Percentiles rank a stretch among this genome's conserved stretches.
phyloP scores from a whole-genome alignment of 2,113 vertebrate species.

The Turdus rufiventris region DNA sequence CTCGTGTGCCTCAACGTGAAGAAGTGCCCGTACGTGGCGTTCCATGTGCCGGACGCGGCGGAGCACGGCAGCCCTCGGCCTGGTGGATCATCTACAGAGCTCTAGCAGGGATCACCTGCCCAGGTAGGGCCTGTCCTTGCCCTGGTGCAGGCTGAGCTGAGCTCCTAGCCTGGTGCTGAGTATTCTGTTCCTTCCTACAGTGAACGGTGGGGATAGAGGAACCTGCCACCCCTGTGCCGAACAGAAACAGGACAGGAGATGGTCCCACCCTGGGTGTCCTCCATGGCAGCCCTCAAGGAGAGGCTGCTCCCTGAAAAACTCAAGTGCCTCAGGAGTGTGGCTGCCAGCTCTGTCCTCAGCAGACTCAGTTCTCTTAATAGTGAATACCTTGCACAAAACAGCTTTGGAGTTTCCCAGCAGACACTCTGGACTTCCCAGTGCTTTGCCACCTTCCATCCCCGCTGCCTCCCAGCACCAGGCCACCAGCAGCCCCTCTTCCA shows the following conservation, averaged over 20 bases:
- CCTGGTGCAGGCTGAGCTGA: background rate
- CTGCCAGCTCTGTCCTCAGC: background rate
- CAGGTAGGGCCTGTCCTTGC: background rate
- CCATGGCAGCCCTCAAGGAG: background rate
- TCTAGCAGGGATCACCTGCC: slow-evolving; percentile 16
- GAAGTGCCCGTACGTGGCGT: slow-evolving; percentile 86
- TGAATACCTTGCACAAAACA: background rate
- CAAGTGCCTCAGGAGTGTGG: background rate
- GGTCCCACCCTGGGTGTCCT: background rate
- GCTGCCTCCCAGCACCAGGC: background rate
- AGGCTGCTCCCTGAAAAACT: background rate
- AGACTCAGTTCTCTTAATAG: background rate
- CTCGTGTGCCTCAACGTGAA: slow-evolving; percentile 89
- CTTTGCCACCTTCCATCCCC: background rate
- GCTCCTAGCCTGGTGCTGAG: background rate
- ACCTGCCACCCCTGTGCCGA: background rate
- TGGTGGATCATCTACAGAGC: slow-evolving; percentile 50
- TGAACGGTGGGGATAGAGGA: fast-evolving
- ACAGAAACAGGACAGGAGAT: background rate
- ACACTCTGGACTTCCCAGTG: background rate
- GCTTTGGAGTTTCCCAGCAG: background rate
- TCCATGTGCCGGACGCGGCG: slow-evolving; percentile 66
- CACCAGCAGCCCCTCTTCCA: background rate
- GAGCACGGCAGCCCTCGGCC: background rate
- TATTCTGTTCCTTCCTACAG: background rate